A percentile compares a stretch with the other conserved stretches of the same genome.
Conservation (phyloP, 2,888 invertebrate genomes). For the Volucella bombylans region DNA sequence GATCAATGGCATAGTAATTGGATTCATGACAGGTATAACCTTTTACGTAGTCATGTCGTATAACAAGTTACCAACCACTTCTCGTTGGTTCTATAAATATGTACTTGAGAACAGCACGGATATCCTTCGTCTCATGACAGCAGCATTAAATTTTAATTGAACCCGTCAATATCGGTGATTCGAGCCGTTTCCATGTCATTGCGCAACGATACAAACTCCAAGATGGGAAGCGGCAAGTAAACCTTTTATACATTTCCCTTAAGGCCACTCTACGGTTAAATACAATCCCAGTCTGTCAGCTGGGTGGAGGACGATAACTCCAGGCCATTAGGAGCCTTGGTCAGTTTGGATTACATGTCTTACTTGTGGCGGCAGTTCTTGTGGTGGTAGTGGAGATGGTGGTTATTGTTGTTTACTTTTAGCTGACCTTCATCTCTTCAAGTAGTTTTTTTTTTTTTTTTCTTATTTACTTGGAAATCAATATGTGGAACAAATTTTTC, state of each 20-base stretch:
- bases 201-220: constrained; percentile 12
- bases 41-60: background rate
- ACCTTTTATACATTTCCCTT: background rate
- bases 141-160: constrained; percentile 52
- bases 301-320: constrained; percentile 1
- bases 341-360: constrained; percentile 10
- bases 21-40: background rate
- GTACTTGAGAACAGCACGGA: background rate
- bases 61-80: no score
- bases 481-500: constrained; percentile 14
- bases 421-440: constrained; percentile 20
- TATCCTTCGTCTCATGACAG: constrained; percentile 35
- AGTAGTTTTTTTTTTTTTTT: constrained; percentile 16
- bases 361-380: background rate
- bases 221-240: constrained; percentile 10
- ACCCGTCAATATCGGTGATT: constrained; percentile 51
- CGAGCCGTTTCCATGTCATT: constrained; percentile 38
- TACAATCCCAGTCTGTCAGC: background rate
- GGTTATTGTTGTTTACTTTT: background rate
- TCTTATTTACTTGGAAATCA: background rate
- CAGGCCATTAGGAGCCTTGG: background rate
- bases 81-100: background rate
- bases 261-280: background rate
- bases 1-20: no score
- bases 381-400: background rate